Evolutionary conservation across 2,888 invertebrate genomes (phyloP).

Genomic region (Acanthacorydalis orientalis): DNA sequence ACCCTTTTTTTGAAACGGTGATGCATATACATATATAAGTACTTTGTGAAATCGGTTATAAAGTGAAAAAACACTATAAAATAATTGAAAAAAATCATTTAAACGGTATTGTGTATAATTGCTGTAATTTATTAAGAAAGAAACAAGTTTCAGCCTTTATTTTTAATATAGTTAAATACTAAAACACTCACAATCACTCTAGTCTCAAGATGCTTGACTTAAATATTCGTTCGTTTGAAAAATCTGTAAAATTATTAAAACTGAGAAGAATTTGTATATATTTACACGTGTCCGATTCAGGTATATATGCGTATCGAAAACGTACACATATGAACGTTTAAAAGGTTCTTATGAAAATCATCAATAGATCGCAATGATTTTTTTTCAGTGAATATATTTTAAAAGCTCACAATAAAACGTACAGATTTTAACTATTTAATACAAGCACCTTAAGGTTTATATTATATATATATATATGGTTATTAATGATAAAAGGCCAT

Average conservation of each 20-base stretch:
- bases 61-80: too few relatives aligned
- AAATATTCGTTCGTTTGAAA: not conserved
- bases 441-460: constrained; percentile 4
- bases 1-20: too few relatives aligned
- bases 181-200: constrained; percentile 4
- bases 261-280: too few relatives aligned
- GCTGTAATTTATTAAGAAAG: constrained; percentile 15
- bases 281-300: not conserved
- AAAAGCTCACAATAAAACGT: not conserved
- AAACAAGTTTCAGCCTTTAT: constrained; percentile 17
- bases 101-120: not conserved
- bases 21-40: too few relatives aligned
- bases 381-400: not conserved
- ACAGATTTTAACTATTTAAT: not conserved
- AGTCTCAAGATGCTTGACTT: constrained; percentile 2
- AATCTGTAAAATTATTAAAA: too few relatives aligned
- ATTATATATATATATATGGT: constrained; percentile 4
- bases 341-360: not conserved
- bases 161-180: constrained; percentile 10
- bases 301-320: not conserved
- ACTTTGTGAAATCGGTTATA: too few relatives aligned
- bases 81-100: not conserved
- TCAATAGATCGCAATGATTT: not conserved
- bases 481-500: constrained; percentile 5
- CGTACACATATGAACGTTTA: not conserved